A percentile compares a stretch with the other conserved stretches of the same genome.
Conservation (phyloP, 2,113 vertebrate species). For the Hydrolagus affinis region DNA sequence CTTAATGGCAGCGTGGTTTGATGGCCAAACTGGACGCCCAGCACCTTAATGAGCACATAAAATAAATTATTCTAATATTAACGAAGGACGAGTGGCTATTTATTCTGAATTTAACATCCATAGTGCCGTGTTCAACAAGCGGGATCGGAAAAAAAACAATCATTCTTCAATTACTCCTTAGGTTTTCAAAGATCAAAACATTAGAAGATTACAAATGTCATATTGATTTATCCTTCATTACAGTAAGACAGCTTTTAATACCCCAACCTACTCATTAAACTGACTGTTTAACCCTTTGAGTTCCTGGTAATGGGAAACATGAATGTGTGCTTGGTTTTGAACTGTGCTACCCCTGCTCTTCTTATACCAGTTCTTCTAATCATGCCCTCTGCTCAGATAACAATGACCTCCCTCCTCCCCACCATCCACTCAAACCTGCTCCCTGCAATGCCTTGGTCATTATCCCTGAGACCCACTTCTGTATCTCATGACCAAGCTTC, state of each 20-base stretch:
- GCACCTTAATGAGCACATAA: too few relatives aligned
- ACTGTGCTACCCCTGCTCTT: neutral
- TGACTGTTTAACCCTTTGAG: slow-evolving; percentile 4
- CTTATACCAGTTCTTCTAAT: neutral
- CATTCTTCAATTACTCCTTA: slow-evolving; percentile 25
- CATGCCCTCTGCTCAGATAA: too few relatives aligned
- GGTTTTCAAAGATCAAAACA: slow-evolving; percentile 25
- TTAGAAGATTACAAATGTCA: slow-evolving; percentile 27
- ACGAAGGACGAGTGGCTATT: slow-evolving; percentile 1
- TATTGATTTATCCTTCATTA: slow-evolving; percentile 21
- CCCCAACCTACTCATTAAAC: slow-evolving; percentile 15
- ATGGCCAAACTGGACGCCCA: too few relatives aligned
- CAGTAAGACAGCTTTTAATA: neutral
- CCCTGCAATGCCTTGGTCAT: too few relatives aligned
- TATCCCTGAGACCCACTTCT: too few relatives aligned
- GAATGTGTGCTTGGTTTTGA: neutral
- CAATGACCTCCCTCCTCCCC: too few relatives aligned
- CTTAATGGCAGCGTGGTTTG: too few relatives aligned
- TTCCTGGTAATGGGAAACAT: neutral
- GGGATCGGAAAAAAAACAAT: slow-evolving; percentile 11
- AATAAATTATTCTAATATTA: neutral
- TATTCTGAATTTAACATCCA: neutral
- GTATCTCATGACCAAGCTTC: too few relatives aligned
- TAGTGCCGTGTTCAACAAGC: slow-evolving; percentile 1
- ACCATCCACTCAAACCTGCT: too few relatives aligned